Percentiles rank a stretch among this genome's conserved stretches.
Evolutionary conservation across 2,113 vertebrate genomes (phyloP).

Genomic region (Myocastor coypus): DNA sequence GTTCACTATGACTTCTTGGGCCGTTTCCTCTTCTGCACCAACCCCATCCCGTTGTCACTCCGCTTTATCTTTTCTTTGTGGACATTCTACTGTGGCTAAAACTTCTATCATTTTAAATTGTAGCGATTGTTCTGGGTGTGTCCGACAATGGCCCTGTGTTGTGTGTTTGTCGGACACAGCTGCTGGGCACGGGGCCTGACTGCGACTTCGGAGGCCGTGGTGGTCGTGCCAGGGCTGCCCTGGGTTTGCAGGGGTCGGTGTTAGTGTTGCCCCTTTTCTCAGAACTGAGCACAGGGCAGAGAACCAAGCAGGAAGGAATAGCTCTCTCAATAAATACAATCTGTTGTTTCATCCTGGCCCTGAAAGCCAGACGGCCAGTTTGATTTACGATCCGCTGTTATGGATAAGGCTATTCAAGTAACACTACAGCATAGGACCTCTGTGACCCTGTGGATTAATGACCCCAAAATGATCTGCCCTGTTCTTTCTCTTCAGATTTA

Average conservation of each 20-base stretch:
- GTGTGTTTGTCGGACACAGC: neutral
- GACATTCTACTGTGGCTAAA: slow-evolving; percentile 10
- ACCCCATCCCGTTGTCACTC: neutral
- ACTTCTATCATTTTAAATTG: neutral
- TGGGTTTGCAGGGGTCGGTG: neutral
- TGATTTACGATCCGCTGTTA: neutral
- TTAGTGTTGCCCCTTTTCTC: neutral
- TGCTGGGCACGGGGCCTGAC: neutral
- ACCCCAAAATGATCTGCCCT: neutral
- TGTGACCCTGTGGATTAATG: neutral
- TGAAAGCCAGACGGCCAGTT: slow-evolving; percentile 12
- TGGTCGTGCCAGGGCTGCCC: neutral
- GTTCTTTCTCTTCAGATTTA: slow-evolving; percentile 32
- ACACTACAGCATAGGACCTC: neutral
- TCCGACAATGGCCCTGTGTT: neutral
- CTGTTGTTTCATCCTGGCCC: slow-evolving; percentile 53
- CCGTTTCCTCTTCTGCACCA: neutral
- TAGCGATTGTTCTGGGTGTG: neutral
- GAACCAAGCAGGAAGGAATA: neutral
- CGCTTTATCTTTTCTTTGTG: neutral
- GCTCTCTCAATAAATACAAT: slow-evolving; percentile 13
- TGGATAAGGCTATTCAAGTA: slow-evolving; percentile 1
- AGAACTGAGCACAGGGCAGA: neutral
- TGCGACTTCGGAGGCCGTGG: neutral
- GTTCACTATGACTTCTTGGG: neutral